These are phyloP conservation scores for Plestiodon gilberti DNA, from an alignment of 2,113 vertebrate genomes.

Conservation along the genomic window DNA sequence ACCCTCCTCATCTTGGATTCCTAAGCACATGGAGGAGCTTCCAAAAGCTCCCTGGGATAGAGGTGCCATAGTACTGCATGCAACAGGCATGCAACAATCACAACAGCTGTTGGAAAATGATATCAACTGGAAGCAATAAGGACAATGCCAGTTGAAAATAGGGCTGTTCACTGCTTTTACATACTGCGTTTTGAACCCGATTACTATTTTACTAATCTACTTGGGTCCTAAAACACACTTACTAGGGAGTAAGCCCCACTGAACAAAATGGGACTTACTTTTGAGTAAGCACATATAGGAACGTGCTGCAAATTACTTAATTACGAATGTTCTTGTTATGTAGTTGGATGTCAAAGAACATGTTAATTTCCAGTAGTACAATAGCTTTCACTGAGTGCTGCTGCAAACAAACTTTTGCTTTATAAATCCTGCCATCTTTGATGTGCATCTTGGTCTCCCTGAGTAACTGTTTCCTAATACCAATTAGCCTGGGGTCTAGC, in stretches of 20 bases:
- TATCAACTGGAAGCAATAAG: neutral
- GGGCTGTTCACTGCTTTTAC: neutral
- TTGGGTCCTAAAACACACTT: too few species aligned
- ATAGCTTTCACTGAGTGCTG: neutral
- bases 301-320: neutral
- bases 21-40: neutral
- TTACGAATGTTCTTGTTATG: neutral
- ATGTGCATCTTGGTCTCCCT: neutral
- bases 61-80: neutral
- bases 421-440: neutral
- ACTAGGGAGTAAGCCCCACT: too few species aligned
- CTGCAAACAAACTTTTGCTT: neutral
- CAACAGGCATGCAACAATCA: neutral
- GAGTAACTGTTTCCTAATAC: neutral
- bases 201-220: too few species aligned
- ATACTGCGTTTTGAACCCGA: neutral
- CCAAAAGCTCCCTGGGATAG: neutral
- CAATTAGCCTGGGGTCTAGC: neutral
- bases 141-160: neutral
- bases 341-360: neutral
- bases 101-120: neutral
- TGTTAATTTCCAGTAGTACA: neutral
- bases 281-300: too few species aligned
- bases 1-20: too few species aligned
- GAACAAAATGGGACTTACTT: too few species aligned